Conservation (phyloP, 2,797 vertebrate genomes). For the Myioborus melanocephalus region DNA sequence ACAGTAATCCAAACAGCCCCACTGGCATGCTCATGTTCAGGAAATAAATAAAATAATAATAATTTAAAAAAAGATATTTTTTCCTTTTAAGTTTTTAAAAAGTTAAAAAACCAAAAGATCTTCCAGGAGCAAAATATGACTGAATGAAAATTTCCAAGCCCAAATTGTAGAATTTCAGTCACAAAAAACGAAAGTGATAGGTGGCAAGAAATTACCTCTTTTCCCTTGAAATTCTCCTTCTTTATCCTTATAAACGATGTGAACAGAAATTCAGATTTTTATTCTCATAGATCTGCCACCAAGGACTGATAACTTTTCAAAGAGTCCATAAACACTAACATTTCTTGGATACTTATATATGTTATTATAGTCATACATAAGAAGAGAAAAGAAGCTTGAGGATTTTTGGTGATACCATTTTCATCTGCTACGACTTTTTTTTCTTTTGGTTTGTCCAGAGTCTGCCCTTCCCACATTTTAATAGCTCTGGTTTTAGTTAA, state of each 20-base stretch:
- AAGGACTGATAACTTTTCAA: neutral
- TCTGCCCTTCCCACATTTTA: neutral
- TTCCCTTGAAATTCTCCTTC: neutral
- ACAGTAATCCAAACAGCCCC: neutral
- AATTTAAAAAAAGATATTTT: too few relatives aligned
- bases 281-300: accelerated
- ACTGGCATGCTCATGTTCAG: neutral
- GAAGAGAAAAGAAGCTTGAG: neutral
- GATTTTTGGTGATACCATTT: neutral
- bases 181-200: neutral
- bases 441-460: neutral
- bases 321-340: neutral
- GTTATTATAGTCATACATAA: neutral
- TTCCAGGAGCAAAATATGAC: neutral
- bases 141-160: neutral
- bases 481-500: neutral
- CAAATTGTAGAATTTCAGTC: neutral
- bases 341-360: neutral
- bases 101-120: neutral
- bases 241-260: neutral
- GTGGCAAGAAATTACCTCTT: neutral
- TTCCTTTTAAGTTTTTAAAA: neutral
- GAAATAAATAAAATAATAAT: neutral
- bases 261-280: neutral
- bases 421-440: neutral